A percentile compares a stretch with the other conserved stretches of the same genome.
phyloP scores from a whole-genome alignment of 2,113 vertebrate genomes.

The Malurus cyaneus region DNA sequence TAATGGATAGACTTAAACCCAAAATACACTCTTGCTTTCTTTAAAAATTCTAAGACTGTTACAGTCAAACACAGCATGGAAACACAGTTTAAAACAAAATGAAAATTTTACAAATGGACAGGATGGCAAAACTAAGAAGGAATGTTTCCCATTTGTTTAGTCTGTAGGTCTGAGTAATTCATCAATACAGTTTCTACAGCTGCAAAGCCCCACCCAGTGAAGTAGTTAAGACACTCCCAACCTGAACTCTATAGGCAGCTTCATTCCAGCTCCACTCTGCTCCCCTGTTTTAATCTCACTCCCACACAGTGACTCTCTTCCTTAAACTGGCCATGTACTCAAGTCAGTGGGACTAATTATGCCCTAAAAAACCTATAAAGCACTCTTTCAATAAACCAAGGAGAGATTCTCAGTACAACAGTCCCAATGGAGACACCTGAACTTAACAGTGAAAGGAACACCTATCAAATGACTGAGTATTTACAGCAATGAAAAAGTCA shows the following conservation, averaged over 20 bases:
- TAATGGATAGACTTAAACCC: background rate
- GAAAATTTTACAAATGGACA: accelerated
- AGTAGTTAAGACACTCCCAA: background rate
- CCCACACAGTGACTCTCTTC: background rate
- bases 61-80: background rate
- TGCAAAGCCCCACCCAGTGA: background rate
- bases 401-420: background rate
- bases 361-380: background rate
- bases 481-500: background rate
- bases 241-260: background rate
- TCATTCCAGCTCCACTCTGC: background rate
- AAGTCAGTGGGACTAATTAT: background rate
- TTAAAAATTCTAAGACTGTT: background rate
- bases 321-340: background rate
- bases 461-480: background rate
- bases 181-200: background rate
- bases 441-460: background rate
- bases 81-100: background rate
- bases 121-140: background rate
- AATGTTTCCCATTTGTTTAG: background rate
- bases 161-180: background rate
- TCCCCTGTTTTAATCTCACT: background rate
- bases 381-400: background rate
- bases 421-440: background rate
- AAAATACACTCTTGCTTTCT: background rate